Evolutionary conservation across 1,140 invertebrate genomes (phyloP).

Genomic region (Zophobas morio): DNA sequence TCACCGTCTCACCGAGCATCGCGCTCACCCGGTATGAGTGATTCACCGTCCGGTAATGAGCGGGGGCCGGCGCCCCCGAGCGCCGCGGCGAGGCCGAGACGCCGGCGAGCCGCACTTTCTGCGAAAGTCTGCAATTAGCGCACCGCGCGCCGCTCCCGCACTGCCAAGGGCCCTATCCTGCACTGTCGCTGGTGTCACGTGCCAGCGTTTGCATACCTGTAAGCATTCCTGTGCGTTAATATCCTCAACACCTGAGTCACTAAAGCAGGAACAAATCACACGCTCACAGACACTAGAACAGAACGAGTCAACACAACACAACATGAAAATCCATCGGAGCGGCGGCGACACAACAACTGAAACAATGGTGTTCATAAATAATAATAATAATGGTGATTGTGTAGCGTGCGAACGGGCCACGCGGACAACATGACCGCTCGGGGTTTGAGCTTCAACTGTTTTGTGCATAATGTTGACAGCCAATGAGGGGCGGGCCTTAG

Average conservation of each 20-base stretch:
- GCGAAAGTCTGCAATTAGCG: constrained; percentile 16
- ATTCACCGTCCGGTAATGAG: constrained; percentile 15
- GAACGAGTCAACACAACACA: constrained; percentile 31
- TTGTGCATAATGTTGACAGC: constrained; percentile 65
- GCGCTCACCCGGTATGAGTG: constrained; percentile 21
- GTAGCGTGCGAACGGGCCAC: constrained; percentile 62
- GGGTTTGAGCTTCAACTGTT: constrained; percentile 65
- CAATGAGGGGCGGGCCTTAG: constrained; percentile 65
- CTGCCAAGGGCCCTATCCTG: background rate
- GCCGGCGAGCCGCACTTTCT: background rate
- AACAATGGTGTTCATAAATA: constrained; percentile 59
- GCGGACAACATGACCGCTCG: constrained; percentile 65
- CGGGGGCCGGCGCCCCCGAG: background rate
- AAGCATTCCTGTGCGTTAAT: constrained; percentile 59
- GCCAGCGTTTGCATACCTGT: constrained; percentile 53
- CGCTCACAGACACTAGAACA: constrained; percentile 45
- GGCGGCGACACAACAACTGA: constrained; percentile 45
- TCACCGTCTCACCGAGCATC: constrained; percentile 3
- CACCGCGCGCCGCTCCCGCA: background rate
- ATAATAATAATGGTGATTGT: constrained; percentile 52
- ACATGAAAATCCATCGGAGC: constrained; percentile 25
- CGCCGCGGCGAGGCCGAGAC: background rate
- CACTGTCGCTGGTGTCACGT: constrained; percentile 10
- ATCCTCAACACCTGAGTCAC: constrained; percentile 62
- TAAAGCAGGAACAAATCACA: constrained; percentile 54